phyloP scores from a whole-genome alignment of 1,140 invertebrate species.

The Atta texana region DNA sequence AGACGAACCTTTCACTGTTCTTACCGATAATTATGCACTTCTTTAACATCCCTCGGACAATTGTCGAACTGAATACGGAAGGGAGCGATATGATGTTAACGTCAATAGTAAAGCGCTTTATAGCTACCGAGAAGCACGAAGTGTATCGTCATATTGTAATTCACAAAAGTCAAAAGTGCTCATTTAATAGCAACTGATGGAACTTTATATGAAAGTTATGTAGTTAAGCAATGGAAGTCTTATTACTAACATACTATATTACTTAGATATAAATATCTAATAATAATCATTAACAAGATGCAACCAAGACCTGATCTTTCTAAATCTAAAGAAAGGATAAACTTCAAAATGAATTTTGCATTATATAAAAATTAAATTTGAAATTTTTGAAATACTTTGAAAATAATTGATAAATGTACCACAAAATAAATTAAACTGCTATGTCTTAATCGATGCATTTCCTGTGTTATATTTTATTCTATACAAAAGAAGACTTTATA shows the following conservation, averaged over 20 bases:
- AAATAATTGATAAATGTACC: background rate
- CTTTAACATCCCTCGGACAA: slow-evolving; percentile 43
- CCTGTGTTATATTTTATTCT: background rate
- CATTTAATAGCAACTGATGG: slow-evolving; percentile 15
- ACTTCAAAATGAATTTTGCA: background rate
- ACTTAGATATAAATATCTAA: background rate
- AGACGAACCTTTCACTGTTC: slow-evolving; percentile 73
- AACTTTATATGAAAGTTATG: background rate
- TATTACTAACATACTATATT: background rate
- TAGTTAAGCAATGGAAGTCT: background rate
- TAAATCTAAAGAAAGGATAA: background rate
- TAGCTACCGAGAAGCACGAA: background rate
- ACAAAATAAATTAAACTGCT: background rate
- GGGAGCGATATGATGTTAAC: slow-evolving; percentile 4
- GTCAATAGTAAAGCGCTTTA: slow-evolving; percentile 2
- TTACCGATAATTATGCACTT: slow-evolving; percentile 69
- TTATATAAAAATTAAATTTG: background rate
- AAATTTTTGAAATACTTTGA: background rate
- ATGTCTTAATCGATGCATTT: background rate
- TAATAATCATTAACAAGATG: background rate
- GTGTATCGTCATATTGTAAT: background rate
- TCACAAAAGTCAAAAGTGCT: background rate
- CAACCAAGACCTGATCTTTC: background rate
- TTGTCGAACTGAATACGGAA: slow-evolving; percentile 29
- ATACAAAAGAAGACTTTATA: background rate